Evolutionary conservation across 1,140 invertebrate genomes (phyloP).

Genomic region (Cyrtorhinus lividipennis): DNA sequence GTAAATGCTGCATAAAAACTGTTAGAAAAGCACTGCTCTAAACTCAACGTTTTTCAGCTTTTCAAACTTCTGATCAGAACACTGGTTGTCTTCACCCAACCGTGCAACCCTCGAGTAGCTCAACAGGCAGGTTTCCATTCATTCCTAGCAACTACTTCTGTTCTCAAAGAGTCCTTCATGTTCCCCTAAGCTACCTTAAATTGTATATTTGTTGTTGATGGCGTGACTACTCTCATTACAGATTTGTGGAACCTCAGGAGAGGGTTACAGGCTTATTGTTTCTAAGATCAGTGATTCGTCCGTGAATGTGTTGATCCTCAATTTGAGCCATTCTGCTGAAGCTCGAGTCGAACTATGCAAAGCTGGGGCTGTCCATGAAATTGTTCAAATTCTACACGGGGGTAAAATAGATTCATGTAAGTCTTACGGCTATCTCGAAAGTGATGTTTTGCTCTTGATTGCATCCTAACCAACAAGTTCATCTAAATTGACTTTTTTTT

Average conservation of each 20-base stretch:
- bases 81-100: background rate
- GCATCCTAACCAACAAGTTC: background rate
- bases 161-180: no score
- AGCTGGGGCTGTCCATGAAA: constrained; percentile 17
- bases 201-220: no score
- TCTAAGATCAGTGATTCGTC: background rate
- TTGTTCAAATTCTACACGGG: constrained; percentile 2
- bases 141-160: no score
- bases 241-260: constrained; percentile 7
- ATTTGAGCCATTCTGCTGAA: constrained; percentile 16
- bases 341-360: constrained; percentile 18
- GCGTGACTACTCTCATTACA: no score
- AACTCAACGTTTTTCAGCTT: background rate
- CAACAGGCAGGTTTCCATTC: background rate
- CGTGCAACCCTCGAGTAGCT: background rate
- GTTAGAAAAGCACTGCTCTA: no score
- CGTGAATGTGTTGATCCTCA: constrained; percentile 16
- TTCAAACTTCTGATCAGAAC: constrained; percentile 12
- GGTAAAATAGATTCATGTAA: constrained; percentile 18
- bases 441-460: no score
- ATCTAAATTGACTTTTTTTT: constrained; percentile 10
- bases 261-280: constrained; percentile 15
- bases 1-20: no score
- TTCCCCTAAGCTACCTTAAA: no score
- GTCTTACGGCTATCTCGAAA: no score